Conservation (phyloP, 2,888 invertebrate genomes). For the Deilephila elpenor region DNA sequence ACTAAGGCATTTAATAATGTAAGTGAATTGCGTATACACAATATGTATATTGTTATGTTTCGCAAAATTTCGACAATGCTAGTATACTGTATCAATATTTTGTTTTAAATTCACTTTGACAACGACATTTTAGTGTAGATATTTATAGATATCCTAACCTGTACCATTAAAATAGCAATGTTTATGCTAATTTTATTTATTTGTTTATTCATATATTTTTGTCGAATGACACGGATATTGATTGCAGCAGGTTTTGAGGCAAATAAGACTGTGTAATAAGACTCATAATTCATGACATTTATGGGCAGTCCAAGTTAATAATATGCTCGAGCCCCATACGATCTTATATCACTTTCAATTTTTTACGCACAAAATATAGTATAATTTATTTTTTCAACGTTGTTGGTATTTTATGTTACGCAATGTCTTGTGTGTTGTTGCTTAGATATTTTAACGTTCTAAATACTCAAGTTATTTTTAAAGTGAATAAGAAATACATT, state of each 20-base stretch:
- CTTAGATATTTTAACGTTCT: too few relatives aligned
- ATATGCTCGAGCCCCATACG: neutral
- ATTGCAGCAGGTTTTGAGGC: conserved; percentile 7
- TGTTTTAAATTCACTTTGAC: neutral
- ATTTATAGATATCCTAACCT: conserved; percentile 15
- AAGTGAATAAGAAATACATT: too few relatives aligned
- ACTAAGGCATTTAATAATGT: neutral
- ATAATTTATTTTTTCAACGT: too few relatives aligned
- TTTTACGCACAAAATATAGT: too few relatives aligned
- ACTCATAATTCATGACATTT: too few relatives aligned
- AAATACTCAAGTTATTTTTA: too few relatives aligned
- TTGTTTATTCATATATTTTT: conserved; percentile 16
- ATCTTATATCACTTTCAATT: neutral
- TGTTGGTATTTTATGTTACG: too few relatives aligned
- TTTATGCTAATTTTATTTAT: conserved; percentile 26
- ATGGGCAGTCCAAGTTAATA: neutral
- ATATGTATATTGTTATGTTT: neutral
- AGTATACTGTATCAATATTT: neutral
- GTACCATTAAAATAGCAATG: neutral
- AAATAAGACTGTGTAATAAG: neutral
- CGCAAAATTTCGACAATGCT: neutral
- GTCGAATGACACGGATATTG: conserved; percentile 2
- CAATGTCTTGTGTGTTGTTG: too few relatives aligned
- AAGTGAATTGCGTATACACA: neutral
- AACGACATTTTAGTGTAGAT: conserved; percentile 9